Conservation (phyloP, 2,888 invertebrate species). For the Geophilus truncorum region DNA sequence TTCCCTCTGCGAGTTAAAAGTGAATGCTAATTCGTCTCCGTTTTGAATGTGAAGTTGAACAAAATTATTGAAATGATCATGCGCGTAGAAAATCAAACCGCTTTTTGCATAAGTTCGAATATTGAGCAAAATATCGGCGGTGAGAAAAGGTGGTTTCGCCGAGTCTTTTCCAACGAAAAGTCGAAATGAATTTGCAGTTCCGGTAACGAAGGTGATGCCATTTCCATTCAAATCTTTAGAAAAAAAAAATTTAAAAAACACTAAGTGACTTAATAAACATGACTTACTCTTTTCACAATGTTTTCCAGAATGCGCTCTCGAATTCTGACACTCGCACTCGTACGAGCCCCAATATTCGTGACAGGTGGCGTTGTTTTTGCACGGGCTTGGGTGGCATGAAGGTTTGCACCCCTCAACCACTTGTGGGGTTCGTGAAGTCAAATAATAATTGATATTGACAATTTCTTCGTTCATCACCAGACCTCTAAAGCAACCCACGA, state of each 20-base stretch:
- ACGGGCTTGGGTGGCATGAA: slow-evolving; percentile 89
- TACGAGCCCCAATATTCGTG: slow-evolving; percentile 90
- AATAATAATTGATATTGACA: slow-evolving; percentile 83
- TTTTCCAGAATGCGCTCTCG: slow-evolving; percentile 84
- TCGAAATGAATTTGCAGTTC: slow-evolving; percentile 51
- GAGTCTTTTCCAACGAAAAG: slow-evolving; percentile 69
- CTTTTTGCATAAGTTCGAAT: slow-evolving; percentile 78
- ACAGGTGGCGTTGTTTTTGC: slow-evolving; percentile 80
- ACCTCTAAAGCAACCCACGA: slow-evolving; percentile 90
- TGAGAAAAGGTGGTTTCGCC: slow-evolving; percentile 66
- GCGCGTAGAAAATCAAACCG: slow-evolving; percentile 79
- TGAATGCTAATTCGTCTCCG: slow-evolving; percentile 71
- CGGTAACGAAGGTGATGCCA: slow-evolving; percentile 76
- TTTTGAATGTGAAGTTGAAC: slow-evolving; percentile 78
- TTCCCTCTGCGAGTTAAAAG: slow-evolving; percentile 67
- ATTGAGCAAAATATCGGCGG: slow-evolving; percentile 77
- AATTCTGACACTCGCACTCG: slow-evolving; percentile 85
- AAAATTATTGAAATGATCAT: slow-evolving; percentile 89
- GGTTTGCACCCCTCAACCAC: slow-evolving; percentile 91
- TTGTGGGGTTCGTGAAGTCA: slow-evolving; percentile 66
- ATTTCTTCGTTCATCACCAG: slow-evolving; percentile 86
- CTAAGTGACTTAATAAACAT: background rate
- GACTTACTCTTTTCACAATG: slow-evolving; percentile 87
- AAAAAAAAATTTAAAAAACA: no score
- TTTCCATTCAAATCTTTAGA: slow-evolving; percentile 78